These are phyloP conservation scores for Nasua narica DNA, from an alignment of 2,797 vertebrate genomes.

Conservation along the genomic window DNA sequence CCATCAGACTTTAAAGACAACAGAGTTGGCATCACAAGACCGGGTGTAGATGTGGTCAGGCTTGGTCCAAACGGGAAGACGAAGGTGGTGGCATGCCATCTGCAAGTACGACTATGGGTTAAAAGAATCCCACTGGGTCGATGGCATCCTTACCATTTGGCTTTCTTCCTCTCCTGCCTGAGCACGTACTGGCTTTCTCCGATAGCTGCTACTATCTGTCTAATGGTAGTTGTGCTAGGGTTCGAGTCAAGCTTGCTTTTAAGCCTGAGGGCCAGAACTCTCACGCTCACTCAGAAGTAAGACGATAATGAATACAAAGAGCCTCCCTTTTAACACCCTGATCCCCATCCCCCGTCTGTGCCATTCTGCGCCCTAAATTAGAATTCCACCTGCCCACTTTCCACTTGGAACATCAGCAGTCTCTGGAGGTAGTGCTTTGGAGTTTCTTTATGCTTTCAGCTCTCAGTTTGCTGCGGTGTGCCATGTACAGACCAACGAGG, in stretches of 20 bases:
- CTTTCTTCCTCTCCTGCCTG: neutral
- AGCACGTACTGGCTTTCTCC: neutral
- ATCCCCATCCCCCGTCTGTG: neutral
- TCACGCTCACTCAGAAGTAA: neutral
- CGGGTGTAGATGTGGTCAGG: neutral
- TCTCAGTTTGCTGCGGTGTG: neutral
- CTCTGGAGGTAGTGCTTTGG: neutral
- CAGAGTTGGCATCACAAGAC: neutral
- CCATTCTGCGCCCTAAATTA: neutral
- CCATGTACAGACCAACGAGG: neutral
- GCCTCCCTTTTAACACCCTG: neutral
- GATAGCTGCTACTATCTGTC: neutral
- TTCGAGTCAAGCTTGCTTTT: neutral
- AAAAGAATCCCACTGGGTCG: neutral
- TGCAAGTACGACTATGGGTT: neutral
- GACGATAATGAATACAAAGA: neutral
- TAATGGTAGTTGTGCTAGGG: neutral
- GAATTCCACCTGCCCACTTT: neutral
- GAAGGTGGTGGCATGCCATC: neutral
- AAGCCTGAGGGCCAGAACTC: neutral
- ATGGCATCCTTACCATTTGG: neutral
- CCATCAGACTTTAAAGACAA: neutral
- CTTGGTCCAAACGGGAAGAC: neutral
- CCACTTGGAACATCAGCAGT: neutral
- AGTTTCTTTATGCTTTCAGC: neutral